A percentile compares a stretch with the other conserved stretches of the same genome.
Evolutionary conservation across 2,113 vertebrate genomes (phyloP).

Genomic region (Onychostruthus taczanowskii): DNA sequence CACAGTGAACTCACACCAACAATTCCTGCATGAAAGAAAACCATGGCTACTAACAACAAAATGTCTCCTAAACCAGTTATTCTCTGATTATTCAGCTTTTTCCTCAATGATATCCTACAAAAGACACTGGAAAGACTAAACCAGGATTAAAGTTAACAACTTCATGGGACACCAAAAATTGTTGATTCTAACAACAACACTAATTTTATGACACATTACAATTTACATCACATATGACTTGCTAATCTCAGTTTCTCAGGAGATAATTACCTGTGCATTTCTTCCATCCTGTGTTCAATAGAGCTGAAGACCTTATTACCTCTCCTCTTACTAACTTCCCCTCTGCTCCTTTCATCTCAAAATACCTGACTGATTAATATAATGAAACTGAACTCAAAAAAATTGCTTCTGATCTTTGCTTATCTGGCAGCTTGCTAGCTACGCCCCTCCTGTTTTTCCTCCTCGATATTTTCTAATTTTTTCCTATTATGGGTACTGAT

Average conservation of each 20-base stretch:
- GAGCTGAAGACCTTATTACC: conserved; percentile 36
- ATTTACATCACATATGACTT: not conserved
- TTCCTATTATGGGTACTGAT: not conserved
- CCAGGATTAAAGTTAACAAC: not conserved
- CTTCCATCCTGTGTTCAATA: not conserved
- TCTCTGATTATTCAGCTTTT: not conserved
- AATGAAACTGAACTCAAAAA: conserved; percentile 28
- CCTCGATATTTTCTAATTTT: not conserved
- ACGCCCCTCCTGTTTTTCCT: not conserved
- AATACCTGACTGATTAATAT: conserved; percentile 32
- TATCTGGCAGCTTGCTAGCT: not conserved
- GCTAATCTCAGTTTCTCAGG: conserved; percentile 23
- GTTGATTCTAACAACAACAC: not conserved
- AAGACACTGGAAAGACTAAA: not conserved
- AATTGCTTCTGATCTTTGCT: not conserved
- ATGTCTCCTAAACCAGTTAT: not conserved
- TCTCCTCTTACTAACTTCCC: not conserved
- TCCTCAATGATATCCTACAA: not conserved
- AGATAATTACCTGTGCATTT: conserved; percentile 43
- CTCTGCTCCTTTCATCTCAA: conserved; percentile 20
- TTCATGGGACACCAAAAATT: not conserved
- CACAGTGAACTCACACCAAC: not conserved
- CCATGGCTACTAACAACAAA: not conserved
- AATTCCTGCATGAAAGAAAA: not conserved
- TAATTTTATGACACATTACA: not conserved